Percentiles rank a stretch among this genome's conserved stretches.
Evolutionary conservation across 2,888 invertebrate species (phyloP).

Genomic region (Yponomeuta plumbellus): DNA sequence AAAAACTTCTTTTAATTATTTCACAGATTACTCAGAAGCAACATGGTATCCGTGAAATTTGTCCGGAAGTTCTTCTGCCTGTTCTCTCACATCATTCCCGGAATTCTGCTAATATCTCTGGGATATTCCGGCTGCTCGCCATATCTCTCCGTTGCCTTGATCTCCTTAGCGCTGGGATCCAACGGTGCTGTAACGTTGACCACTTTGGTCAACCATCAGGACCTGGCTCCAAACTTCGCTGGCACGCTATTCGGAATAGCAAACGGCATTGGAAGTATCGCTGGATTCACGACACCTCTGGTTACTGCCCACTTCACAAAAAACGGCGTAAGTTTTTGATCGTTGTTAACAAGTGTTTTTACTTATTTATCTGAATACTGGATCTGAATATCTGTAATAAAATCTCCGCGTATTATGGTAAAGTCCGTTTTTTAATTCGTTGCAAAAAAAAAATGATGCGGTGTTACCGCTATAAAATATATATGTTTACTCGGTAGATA

Average conservation of each 20-base stretch:
- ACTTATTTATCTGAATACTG: constrained; percentile 1
- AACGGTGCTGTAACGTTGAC: constrained; percentile 79
- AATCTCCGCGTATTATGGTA: too few species aligned
- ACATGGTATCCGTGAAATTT: constrained; percentile 55
- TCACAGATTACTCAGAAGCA: constrained; percentile 74
- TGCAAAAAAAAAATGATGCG: too few species aligned
- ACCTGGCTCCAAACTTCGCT: constrained; percentile 86
- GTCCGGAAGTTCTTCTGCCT: constrained; percentile 80
- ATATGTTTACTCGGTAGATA: too few species aligned
- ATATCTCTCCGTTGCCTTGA: constrained; percentile 76
- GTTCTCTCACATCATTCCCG: constrained; percentile 78
- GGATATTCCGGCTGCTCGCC: constrained; percentile 80
- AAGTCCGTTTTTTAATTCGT: too few species aligned
- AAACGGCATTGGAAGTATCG: constrained; percentile 82
- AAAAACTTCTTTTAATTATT: constrained; percentile 83
- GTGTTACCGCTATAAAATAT: too few species aligned
- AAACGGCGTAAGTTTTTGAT: constrained; percentile 56
- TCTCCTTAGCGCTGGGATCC: constrained; percentile 81
- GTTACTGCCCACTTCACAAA: constrained; percentile 81
- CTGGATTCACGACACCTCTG: constrained; percentile 84
- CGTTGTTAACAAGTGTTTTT: too few species aligned
- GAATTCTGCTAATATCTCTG: constrained; percentile 67
- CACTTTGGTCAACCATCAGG: constrained; percentile 81
- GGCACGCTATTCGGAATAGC: constrained; percentile 87
- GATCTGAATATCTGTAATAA: too few species aligned